Evolutionary conservation across 1,140 invertebrate species (phyloP).

Genomic region (Diorhabda sublineata): DNA sequence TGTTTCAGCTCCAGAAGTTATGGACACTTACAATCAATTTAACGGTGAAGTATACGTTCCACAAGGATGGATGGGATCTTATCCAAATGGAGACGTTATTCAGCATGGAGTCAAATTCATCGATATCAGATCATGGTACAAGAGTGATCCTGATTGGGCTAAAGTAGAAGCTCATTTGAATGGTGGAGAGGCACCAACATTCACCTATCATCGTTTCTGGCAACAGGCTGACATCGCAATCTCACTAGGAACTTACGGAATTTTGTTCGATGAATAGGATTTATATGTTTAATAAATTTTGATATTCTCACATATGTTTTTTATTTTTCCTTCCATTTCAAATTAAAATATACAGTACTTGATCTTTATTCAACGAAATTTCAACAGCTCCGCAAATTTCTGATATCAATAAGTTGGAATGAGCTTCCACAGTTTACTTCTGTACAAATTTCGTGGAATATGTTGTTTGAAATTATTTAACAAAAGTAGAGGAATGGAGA

Average conservation of each 20-base stretch:
- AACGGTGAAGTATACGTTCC: conserved; percentile 26
- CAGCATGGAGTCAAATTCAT: conserved; percentile 13
- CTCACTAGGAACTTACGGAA: conserved; percentile 22
- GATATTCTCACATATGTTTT: neutral
- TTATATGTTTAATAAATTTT: neutral
- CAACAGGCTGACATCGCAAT: conserved; percentile 24
- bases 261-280: conserved; percentile 23
- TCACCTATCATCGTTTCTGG: conserved; percentile 27
- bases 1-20: conserved; percentile 16
- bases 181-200: conserved; percentile 20
- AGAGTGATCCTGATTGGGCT: conserved; percentile 24
- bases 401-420: too few relatives aligned
- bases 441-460: too few relatives aligned
- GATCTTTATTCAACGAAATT: too few relatives aligned
- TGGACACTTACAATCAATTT: conserved; percentile 18
- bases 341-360: too few relatives aligned
- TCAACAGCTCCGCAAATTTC: too few relatives aligned
- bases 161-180: conserved; percentile 22
- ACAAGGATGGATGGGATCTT: conserved; percentile 23
- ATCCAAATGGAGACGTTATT: conserved; percentile 26
- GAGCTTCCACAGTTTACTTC: too few relatives aligned
- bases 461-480: too few relatives aligned
- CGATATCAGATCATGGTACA: conserved; percentile 25
- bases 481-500: too few relatives aligned
- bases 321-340: neutral